A percentile compares a stretch with the other conserved stretches of the same genome.
Conservation (phyloP, 2,797 vertebrate genomes). For the Esox masquinongy region DNA sequence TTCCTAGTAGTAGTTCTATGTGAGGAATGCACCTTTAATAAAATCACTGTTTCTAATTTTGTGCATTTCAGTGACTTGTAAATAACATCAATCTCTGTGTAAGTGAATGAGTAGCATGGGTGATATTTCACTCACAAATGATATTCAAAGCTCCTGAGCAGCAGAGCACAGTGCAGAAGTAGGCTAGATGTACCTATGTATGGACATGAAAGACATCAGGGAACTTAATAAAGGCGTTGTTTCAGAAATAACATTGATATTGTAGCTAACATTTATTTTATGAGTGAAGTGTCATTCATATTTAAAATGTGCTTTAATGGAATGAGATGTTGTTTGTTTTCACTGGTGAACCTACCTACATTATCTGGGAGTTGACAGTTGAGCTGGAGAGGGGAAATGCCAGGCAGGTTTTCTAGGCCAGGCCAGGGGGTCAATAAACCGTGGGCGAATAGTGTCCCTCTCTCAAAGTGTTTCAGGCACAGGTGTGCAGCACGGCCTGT, state of each 20-base stretch:
- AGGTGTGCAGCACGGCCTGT: slow-evolving; percentile 72
- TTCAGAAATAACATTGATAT: not conserved
- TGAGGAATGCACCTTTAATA: not conserved
- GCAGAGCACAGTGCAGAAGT: not conserved
- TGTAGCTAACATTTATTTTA: not conserved
- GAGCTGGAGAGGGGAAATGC: not conserved
- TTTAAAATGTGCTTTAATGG: too few relatives aligned
- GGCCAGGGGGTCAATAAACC: slow-evolving; percentile 53
- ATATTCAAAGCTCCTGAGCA: not conserved
- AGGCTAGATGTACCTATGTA: not conserved
- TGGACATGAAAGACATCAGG: not conserved
- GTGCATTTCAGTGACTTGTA: not conserved
- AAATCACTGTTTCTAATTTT: not conserved
- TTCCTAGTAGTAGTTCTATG: not conserved
- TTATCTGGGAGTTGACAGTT: not conserved
- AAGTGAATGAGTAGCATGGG: not conserved
- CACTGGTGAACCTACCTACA: not conserved
- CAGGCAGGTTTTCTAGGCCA: slow-evolving; percentile 21
- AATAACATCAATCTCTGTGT: not conserved
- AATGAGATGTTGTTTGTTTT: not conserved
- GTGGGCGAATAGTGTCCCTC: slow-evolving; percentile 47
- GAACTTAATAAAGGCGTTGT: not conserved
- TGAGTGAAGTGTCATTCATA: too few relatives aligned
- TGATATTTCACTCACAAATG: not conserved
- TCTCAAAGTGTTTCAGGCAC: slow-evolving; percentile 70